phyloP scores from a whole-genome alignment of 1,140 invertebrate genomes.

The Megalonaias nervosa region DNA sequence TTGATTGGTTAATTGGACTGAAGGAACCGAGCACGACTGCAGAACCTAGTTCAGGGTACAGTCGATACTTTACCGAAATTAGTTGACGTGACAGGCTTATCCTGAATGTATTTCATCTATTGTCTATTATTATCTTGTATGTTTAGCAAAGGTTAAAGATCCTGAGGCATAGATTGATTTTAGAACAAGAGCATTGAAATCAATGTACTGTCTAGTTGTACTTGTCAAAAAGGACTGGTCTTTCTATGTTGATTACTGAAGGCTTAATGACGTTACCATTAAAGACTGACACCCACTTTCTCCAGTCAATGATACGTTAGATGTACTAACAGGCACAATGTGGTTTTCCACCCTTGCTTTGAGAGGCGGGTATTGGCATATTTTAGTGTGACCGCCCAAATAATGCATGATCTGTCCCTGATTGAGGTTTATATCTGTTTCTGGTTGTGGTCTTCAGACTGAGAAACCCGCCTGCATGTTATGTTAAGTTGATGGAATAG shows the following conservation, averaged over 20 bases:
- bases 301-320: slow-evolving; percentile 33
- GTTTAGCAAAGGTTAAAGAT: background rate
- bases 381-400: slow-evolving; percentile 56
- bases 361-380: slow-evolving; percentile 55
- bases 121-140: too few relatives aligned
- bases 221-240: background rate
- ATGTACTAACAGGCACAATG: slow-evolving; percentile 29
- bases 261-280: slow-evolving; percentile 5
- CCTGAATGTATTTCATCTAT: too few relatives aligned
- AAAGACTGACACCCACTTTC: slow-evolving; percentile 25
- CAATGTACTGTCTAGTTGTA: slow-evolving; percentile 3
- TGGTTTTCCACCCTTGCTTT: slow-evolving; percentile 36
- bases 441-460: too few relatives aligned
- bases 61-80: too few relatives aligned
- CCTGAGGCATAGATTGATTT: slow-evolving; percentile 22
- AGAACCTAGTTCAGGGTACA: too few relatives aligned
- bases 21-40: too few relatives aligned
- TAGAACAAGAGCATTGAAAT: slow-evolving; percentile 5
- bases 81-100: too few relatives aligned
- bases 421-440: too few relatives aligned
- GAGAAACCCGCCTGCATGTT: too few relatives aligned
- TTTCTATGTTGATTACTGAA: slow-evolving; percentile 28
- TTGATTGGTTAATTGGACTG: too few relatives aligned
- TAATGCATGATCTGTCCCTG: slow-evolving; percentile 59
- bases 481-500: too few relatives aligned